phyloP scores from a whole-genome alignment of 2,888 invertebrate species.

The Camponotus fellah region DNA sequence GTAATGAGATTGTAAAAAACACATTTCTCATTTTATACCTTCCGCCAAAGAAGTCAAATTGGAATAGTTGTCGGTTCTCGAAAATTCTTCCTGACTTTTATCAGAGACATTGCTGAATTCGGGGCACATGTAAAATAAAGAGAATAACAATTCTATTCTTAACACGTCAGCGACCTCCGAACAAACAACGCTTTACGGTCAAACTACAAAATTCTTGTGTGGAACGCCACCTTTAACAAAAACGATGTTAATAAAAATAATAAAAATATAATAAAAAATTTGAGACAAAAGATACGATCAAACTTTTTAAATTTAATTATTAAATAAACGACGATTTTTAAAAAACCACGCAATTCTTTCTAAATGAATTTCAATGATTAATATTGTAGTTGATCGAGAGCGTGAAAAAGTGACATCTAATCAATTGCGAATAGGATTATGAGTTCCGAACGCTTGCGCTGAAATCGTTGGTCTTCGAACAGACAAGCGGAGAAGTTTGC shows the following conservation, averaged over 20 bases:
- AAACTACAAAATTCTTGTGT: not conserved
- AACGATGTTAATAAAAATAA: not conserved
- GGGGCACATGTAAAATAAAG: not conserved
- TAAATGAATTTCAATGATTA: not conserved
- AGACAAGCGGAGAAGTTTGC: conserved; percentile 29
- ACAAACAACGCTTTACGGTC: conserved; percentile 1
- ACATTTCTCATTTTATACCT: not conserved
- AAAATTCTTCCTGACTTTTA: not conserved
- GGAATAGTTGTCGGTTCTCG: not conserved
- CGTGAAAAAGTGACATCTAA: conserved; percentile 2
- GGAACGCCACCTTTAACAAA: not conserved
- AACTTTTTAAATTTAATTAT: not conserved
- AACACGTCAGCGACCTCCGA: not conserved
- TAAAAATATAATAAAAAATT: not conserved
- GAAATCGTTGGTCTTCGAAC: not conserved
- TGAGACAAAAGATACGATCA: not conserved
- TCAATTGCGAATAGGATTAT: conserved; percentile 37
- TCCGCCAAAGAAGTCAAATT: not conserved
- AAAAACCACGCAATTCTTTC: not conserved
- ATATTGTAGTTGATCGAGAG: not conserved
- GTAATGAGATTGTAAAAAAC: not conserved
- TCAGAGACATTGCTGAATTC: not conserved
- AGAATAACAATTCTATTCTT: not conserved
- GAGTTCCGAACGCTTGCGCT: conserved; percentile 27
- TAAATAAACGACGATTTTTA: not conserved